phyloP scores from a whole-genome alignment of 2,888 invertebrate genomes.

The Cyclophora albipunctata region DNA sequence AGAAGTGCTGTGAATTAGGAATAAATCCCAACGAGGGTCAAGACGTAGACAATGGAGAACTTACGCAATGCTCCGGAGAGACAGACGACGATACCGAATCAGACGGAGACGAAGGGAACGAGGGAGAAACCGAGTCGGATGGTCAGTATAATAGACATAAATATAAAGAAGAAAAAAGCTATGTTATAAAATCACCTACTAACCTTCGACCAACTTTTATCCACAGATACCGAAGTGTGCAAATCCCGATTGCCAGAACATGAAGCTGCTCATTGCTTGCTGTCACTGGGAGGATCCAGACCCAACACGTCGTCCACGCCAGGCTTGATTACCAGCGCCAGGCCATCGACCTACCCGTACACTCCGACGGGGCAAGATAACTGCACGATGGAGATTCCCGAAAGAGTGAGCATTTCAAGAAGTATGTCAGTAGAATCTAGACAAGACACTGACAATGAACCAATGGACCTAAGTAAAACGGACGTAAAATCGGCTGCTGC shows the following conservation, averaged over 20 bases:
- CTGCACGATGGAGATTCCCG: conserved; percentile 36
- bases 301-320: conserved; percentile 69
- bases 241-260: conserved; percentile 85
- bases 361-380: conserved; percentile 54
- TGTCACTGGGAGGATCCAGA: conserved; percentile 81
- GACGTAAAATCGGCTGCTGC: conserved; percentile 45
- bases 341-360: conserved; percentile 83
- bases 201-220: not conserved
- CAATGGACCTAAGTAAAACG: conserved; percentile 67
- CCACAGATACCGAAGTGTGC: conserved; percentile 78
- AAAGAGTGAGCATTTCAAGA: conserved; percentile 39
- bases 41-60: conserved; percentile 74
- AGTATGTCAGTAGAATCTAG: conserved; percentile 42
- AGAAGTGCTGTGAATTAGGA: conserved; percentile 90
- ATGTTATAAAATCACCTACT: not conserved
- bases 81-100: conserved; percentile 80
- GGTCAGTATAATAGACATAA: conserved; percentile 60
- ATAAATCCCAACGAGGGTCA: conserved; percentile 84
- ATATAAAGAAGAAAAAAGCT: conserved; percentile 1
- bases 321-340: conserved; percentile 74
- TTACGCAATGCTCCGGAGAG: conserved; percentile 72
- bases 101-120: conserved; percentile 78
- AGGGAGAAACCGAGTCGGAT: conserved; percentile 79
- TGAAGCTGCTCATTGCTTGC: conserved; percentile 88
- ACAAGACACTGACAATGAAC: conserved; percentile 68